phyloP scores from a whole-genome alignment of 2,797 vertebrate genomes.

The Pampus argenteus region DNA sequence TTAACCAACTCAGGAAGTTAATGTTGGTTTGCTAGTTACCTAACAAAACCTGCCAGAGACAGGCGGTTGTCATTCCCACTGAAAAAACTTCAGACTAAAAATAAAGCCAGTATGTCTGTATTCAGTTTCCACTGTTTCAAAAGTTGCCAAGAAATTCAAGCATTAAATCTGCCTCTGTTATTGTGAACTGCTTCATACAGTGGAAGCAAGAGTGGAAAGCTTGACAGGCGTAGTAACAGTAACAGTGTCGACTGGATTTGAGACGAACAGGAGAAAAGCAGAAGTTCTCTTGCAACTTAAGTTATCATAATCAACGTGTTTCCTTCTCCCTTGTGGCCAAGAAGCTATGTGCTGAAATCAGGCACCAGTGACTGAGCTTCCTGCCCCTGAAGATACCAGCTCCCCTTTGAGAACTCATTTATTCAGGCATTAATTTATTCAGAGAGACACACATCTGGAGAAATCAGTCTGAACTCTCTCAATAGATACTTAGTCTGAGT shows the following conservation, averaged over 20 bases:
- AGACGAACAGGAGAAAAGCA: neutral
- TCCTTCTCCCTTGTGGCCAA: conserved; percentile 2
- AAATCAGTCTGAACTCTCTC: conserved; percentile 52
- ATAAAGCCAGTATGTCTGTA: neutral
- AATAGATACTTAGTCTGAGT: conserved; percentile 36
- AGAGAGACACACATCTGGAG: conserved; percentile 52
- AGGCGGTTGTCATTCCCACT: neutral
- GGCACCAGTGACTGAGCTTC: conserved; percentile 3
- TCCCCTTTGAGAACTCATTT: conserved; percentile 38
- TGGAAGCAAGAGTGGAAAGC: no score
- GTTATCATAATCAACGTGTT: neutral
- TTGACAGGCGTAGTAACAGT: no score
- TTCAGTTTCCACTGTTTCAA: neutral
- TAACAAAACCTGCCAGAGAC: neutral
- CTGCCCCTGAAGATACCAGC: conserved; percentile 26
- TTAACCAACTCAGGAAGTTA: no score
- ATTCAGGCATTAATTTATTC: conserved; percentile 56
- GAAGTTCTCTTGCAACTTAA: neutral
- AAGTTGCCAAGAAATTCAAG: no score
- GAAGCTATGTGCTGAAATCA: conserved; percentile 23
- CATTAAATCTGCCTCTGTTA: no score
- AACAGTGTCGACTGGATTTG: neutral
- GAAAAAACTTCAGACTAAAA: neutral
- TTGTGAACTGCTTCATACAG: no score
- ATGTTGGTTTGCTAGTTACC: no score